Conservation (phyloP, 2,113 vertebrate genomes). For the Hepsetus odoe region DNA sequence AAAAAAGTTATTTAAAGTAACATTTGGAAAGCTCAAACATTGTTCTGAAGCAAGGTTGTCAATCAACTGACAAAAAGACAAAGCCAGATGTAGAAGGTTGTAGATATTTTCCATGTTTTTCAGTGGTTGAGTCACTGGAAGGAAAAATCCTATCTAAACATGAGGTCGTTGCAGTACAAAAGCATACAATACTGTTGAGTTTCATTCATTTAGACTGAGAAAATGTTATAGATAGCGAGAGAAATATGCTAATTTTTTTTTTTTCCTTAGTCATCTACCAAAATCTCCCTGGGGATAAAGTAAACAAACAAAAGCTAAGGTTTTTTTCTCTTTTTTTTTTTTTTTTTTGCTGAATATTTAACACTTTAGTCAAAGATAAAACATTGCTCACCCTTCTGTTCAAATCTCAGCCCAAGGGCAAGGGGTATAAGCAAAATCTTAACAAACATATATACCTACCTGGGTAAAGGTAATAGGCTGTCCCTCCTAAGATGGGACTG, state of each 20-base stretch:
- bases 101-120: neutral
- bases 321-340: neutral
- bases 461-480: constrained; percentile 39
- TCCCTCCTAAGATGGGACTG: constrained; percentile 33
- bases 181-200: constrained; percentile 42
- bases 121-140: neutral
- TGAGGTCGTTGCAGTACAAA: constrained; percentile 14
- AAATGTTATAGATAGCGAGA: constrained; percentile 36
- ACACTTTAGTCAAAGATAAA: constrained; percentile 25
- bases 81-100: neutral
- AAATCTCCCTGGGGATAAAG: constrained; percentile 16
- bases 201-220: constrained; percentile 43
- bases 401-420: neutral
- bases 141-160: constrained; percentile 15
- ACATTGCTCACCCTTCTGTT: constrained; percentile 6
- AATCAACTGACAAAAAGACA: neutral
- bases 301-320: constrained; percentile 18
- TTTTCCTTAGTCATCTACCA: constrained; percentile 23
- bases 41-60: neutral
- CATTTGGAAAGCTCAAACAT: too few relatives aligned
- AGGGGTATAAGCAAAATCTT: neutral
- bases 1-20: neutral
- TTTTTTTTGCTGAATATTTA: constrained; percentile 37
- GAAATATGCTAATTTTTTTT: constrained; percentile 30
- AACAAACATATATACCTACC: constrained; percentile 9